Percentiles rank a stretch among this genome's conserved stretches.
Conservation (phyloP, 2,888 invertebrate genomes). For the Limnephilus auricula region DNA sequence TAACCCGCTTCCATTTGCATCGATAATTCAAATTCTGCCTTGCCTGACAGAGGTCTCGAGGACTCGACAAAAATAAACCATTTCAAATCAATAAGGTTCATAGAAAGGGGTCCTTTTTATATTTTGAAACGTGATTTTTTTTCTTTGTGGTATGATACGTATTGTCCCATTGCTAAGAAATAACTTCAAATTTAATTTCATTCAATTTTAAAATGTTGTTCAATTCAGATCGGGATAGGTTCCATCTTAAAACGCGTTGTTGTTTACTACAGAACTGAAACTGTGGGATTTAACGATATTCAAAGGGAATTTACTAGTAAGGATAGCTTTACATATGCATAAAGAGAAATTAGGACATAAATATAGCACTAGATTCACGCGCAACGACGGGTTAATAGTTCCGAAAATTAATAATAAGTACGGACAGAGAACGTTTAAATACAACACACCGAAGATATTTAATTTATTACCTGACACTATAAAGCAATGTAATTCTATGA, state of each 20-base stretch:
- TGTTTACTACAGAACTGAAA: neutral
- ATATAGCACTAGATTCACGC: too few relatives aligned
- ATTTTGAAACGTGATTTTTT: neutral
- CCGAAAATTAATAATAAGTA: too few relatives aligned
- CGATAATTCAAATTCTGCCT: slow-evolving; percentile 47
- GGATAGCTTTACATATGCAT: too few relatives aligned
- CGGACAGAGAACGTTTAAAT: too few relatives aligned
- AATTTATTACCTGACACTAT: too few relatives aligned
- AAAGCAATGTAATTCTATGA: too few relatives aligned
- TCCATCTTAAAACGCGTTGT: neutral
- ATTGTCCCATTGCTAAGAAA: neutral
- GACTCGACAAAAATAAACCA: slow-evolving; percentile 29
- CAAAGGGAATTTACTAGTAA: too few relatives aligned
- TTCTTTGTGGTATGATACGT: neutral
- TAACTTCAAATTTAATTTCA: neutral
- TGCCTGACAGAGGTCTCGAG: slow-evolving; percentile 2
- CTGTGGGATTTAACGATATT: neutral
- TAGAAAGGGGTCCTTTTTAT: neutral
- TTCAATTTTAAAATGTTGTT: neutral
- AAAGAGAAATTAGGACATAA: too few relatives aligned
- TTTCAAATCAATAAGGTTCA: slow-evolving; percentile 23
- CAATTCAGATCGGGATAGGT: neutral
- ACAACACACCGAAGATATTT: too few relatives aligned
- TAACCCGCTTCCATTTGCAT: slow-evolving; percentile 63
- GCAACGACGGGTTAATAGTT: too few relatives aligned